A percentile compares a stretch with the other conserved stretches of the same genome.
Evolutionary conservation across 1,140 invertebrate species (phyloP).

Genomic region (Drosophila navojoa): DNA sequence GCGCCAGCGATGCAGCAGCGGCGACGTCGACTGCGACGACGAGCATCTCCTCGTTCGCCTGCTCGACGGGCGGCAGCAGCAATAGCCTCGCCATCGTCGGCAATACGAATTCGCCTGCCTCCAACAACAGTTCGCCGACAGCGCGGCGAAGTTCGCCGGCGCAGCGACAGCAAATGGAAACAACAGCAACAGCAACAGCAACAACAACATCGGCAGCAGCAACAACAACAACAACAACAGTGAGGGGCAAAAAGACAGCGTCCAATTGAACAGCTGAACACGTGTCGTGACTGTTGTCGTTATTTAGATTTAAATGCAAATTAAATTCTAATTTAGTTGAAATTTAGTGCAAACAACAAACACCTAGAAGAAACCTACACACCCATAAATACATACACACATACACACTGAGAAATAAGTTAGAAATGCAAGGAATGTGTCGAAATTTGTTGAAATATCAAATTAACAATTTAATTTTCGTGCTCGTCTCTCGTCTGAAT

Average conservation of each 20-base stretch:
- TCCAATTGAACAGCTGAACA: constrained; percentile 59
- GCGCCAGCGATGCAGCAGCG: constrained; percentile 10
- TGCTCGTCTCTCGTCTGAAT: constrained; percentile 9
- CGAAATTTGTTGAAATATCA: constrained; percentile 35
- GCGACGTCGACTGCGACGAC: neutral
- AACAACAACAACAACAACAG: constrained; percentile 23
- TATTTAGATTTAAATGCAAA: constrained; percentile 56
- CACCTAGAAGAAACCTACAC: constrained; percentile 22
- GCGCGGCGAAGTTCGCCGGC: constrained; percentile 54
- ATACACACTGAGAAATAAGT: neutral
- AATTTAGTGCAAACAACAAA: constrained; percentile 72
- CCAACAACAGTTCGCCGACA: constrained; percentile 58
- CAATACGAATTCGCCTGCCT: constrained; percentile 45
- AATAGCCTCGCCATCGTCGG: constrained; percentile 53
- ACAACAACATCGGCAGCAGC: constrained; percentile 26
- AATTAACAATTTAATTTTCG: constrained; percentile 42
- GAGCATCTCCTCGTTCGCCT: constrained; percentile 43
- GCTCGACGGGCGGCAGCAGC: constrained; percentile 59
- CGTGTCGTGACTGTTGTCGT: constrained; percentile 33
- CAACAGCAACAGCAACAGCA: constrained; percentile 29
- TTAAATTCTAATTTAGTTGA: constrained; percentile 77
- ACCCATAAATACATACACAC: constrained; percentile 8
- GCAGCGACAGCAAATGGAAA: constrained; percentile 23
- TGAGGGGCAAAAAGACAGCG: constrained; percentile 61
- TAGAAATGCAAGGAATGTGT: constrained; percentile 39